These are phyloP conservation scores for Rhogogaster chlorosoma DNA, from an alignment of 2,888 invertebrate species.

Conservation along the genomic window DNA sequence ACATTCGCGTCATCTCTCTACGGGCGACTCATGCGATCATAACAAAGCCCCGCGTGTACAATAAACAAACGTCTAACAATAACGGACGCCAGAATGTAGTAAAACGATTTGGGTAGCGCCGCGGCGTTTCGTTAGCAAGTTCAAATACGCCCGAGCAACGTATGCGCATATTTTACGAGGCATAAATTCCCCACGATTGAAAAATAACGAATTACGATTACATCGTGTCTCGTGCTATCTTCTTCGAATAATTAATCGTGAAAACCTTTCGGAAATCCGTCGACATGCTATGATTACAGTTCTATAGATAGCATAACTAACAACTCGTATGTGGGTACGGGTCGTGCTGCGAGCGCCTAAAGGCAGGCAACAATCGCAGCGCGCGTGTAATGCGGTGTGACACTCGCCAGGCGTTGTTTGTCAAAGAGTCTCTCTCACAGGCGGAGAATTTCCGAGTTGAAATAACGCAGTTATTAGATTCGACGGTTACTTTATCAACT, in stretches of 20 bases:
- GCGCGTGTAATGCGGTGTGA: neutral
- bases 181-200: neutral
- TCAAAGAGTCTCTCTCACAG: neutral
- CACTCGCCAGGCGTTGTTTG: neutral
- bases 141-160: neutral
- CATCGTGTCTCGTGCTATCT: no score
- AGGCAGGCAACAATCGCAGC: neutral
- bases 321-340: neutral
- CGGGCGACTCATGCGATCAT: neutral
- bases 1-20: neutral
- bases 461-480: neutral
- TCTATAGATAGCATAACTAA: neutral
- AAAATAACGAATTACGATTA: no score
- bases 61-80: slow-evolving; percentile 36
- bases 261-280: neutral
- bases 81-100: no score
- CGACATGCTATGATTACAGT: neutral
- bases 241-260: neutral
- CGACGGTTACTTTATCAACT: neutral
- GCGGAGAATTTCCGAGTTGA: neutral
- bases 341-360: neutral
- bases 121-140: neutral
- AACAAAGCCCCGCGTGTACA: slow-evolving; percentile 12
- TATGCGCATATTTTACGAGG: neutral
- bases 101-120: neutral